Conservation (phyloP, 2,888 invertebrate genomes). For the Melipona beecheii region DNA sequence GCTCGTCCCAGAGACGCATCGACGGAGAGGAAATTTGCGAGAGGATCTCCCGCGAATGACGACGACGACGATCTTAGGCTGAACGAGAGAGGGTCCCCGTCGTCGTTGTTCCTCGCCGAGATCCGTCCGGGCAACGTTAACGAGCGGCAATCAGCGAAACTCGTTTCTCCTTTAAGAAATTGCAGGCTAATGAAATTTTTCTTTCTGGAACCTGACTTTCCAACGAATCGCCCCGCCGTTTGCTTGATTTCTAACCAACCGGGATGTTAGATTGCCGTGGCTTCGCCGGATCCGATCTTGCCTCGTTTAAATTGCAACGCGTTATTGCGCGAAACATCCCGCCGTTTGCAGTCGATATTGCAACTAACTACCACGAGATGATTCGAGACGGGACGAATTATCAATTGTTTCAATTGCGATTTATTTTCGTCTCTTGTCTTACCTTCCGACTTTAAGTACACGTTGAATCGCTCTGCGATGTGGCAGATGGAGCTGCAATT, state of each 20-base stretch:
- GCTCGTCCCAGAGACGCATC: background rate
- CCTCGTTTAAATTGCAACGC: conserved; percentile 21
- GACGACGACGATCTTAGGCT: background rate
- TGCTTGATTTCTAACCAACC: conserved; percentile 40
- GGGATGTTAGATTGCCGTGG: conserved; percentile 30
- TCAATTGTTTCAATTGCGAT: background rate
- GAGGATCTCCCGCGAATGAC: conserved; percentile 1
- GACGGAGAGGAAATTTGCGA: conserved; percentile 5
- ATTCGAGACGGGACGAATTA: background rate
- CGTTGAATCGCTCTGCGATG: too few relatives aligned
- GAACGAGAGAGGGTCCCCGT: background rate
- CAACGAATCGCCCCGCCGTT: conserved; percentile 8
- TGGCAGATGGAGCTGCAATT: background rate
- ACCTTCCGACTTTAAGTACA: background rate
- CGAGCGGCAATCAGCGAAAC: conserved; percentile 15
- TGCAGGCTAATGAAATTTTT: conserved; percentile 48
- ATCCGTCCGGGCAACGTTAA: conserved; percentile 34
- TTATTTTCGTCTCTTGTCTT: background rate
- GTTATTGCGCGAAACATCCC: background rate
- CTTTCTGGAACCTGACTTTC: background rate
- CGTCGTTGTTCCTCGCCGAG: conserved; percentile 4
- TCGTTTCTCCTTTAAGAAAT: conserved; percentile 32
- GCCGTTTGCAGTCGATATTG: background rate
- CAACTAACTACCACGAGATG: background rate
- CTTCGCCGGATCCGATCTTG: conserved; percentile 17